phyloP scores from a whole-genome alignment of 1,140 invertebrate species.

The Olivierus martensii region DNA sequence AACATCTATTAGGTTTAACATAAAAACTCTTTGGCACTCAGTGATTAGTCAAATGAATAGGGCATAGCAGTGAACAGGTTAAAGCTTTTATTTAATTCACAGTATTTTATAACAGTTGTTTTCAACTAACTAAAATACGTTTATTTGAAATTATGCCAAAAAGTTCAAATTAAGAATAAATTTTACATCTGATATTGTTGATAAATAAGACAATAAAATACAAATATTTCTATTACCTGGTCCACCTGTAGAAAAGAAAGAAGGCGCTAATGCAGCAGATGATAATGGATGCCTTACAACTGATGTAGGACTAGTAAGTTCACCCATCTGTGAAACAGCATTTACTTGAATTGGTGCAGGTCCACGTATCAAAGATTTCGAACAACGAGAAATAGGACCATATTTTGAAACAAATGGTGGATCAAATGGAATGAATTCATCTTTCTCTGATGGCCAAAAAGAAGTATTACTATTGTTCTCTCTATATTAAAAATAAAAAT shows the following conservation, averaged over 20 bases:
- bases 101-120: no score
- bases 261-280: conserved; percentile 13
- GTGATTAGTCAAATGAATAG: no score
- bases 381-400: conserved; percentile 57
- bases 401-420: conserved; percentile 54
- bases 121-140: neutral
- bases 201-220: no score
- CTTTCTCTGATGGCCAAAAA: conserved; percentile 36
- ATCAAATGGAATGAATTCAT: conserved; percentile 59
- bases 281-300: conserved; percentile 13
- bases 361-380: conserved; percentile 33
- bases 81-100: no score
- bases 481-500: no score
- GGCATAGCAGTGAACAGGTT: no score
- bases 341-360: conserved; percentile 16
- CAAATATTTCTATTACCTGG: no score
- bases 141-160: neutral
- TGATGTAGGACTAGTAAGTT: conserved; percentile 16
- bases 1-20: no score
- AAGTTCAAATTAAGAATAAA: no score
- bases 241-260: conserved; percentile 6
- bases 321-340: conserved; percentile 15
- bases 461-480: no score
- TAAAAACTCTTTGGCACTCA: no score
- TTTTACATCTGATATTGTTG: no score